Base-by-base conservation (phyloP, 1,140 invertebrate species). In the Brachionus angularis region DNA sequence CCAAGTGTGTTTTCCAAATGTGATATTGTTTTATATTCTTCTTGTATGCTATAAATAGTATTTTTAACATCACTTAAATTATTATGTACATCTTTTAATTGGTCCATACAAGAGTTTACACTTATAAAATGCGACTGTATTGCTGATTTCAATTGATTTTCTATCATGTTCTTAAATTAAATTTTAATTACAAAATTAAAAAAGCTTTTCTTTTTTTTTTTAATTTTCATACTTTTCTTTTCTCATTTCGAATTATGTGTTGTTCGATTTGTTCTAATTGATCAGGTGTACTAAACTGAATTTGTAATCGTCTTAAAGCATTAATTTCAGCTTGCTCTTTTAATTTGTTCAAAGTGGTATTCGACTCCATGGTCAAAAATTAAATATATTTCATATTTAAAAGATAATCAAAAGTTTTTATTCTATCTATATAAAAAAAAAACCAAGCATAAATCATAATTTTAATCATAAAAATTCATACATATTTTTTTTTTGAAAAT, bases 181-280 rank as follows among this genome's bases (percentile, higher is more conserved):
- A 8, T 18, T 52, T 12, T 34, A 5, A 7, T 29, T 21, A 10
- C 33, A 25, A 21, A 23, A 70, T 27, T 29, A 18, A 33, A 12
- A 8, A 47, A 47, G 14, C 34, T 39, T 50, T 3, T n/a, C n/a
- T n/a, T n/a, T n/a, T n/a, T n/a, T n/a, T 33, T 3, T 50, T 21
- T 16, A 8, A 50, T 10, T n/a, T 5, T 14, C 21, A 27, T 52
- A 70, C 67, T 44, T 70, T 70, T 16, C 29, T 33, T 27, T 53
- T 42, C 34, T 50, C 67, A 52, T 50, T 36, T 0, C 46, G 33
- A 29, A 29, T 21, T 34, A 50, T 42, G 14, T 50, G 46, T 29
- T 70, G 67, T n/a, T 70, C 67, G 29, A 70, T 50, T 70, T 70
- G 46, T 53, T 70, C 67, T 8, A 70, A 47, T 25, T 70, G 46